Conservation (phyloP, 1,140 invertebrate species). For the Drosophila nasuta region DNA sequence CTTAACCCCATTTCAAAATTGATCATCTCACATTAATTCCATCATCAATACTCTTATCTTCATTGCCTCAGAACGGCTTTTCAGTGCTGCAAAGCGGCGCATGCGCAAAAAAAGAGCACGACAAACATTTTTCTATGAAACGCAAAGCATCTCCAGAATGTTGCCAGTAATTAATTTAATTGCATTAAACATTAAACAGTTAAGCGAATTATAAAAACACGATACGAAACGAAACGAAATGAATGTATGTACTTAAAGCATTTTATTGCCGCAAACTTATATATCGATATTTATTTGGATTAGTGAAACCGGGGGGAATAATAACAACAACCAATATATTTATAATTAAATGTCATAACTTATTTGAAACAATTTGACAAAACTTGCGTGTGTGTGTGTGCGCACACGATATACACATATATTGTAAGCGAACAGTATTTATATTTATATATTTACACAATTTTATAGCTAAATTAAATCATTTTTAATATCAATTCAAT, state of each 20-base stretch:
- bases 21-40: constrained; percentile 5
- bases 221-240: constrained; percentile 31
- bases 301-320: constrained; percentile 7
- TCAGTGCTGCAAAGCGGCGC: constrained; percentile 19
- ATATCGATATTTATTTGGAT: constrained; percentile 34
- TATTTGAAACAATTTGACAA: constrained; percentile 67
- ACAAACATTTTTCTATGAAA: constrained; percentile 38
- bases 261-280: constrained; percentile 59
- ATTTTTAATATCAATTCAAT: constrained; percentile 50
- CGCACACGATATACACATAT: constrained; percentile 40
- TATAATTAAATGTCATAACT: constrained; percentile 62
- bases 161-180: constrained; percentile 71
- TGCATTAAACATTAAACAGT: constrained; percentile 45
- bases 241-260: constrained; percentile 75
- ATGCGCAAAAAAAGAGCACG: constrained; percentile 29
- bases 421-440: constrained; percentile 80
- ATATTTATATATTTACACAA: constrained; percentile 80
- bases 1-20: background rate
- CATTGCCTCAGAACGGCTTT: background rate
- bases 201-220: constrained; percentile 34
- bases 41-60: background rate
- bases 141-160: constrained; percentile 60
- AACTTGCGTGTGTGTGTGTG: constrained; percentile 53
- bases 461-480: constrained; percentile 80
- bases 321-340: constrained; percentile 12